Conservation (phyloP, 2,888 invertebrate genomes). For the Theodoxus fluviatilis region DNA sequence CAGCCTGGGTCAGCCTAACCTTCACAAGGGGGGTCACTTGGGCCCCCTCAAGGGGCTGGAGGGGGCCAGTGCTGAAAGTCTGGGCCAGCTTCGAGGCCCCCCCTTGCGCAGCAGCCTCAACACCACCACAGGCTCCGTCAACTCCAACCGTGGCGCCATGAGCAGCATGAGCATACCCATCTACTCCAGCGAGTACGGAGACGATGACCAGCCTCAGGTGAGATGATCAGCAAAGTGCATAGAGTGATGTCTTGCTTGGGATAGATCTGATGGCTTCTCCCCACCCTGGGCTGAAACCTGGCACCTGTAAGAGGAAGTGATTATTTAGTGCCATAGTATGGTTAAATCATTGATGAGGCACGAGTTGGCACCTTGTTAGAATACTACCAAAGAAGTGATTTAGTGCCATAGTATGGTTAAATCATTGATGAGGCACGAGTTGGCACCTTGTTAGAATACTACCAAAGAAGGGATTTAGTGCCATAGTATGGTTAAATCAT, state of each 20-base stretch:
- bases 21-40: conserved; percentile 43
- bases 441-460: no score
- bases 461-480: no score
- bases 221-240: no score
- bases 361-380: no score
- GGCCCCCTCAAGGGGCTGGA: conserved; percentile 47
- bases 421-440: no score
- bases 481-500: no score
- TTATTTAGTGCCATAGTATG: background rate
- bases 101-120: conserved; percentile 52
- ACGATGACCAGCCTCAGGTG: conserved; percentile 43
- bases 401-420: no score
- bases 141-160: conserved; percentile 50
- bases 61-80: conserved; percentile 38
- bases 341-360: no score
- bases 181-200: conserved; percentile 54
- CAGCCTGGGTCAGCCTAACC: conserved; percentile 49
- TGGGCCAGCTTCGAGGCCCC: conserved; percentile 7
- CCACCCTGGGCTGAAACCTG: background rate
- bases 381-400: no score
- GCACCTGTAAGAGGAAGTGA: background rate
- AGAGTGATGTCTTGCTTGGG: no score
- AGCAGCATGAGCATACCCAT: conserved; percentile 56
- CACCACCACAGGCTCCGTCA: conserved; percentile 53
- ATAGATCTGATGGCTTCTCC: no score